These are phyloP conservation scores for Ibidorhyncha struthersii DNA, from an alignment of 2,113 vertebrate genomes.

Conservation along the genomic window DNA sequence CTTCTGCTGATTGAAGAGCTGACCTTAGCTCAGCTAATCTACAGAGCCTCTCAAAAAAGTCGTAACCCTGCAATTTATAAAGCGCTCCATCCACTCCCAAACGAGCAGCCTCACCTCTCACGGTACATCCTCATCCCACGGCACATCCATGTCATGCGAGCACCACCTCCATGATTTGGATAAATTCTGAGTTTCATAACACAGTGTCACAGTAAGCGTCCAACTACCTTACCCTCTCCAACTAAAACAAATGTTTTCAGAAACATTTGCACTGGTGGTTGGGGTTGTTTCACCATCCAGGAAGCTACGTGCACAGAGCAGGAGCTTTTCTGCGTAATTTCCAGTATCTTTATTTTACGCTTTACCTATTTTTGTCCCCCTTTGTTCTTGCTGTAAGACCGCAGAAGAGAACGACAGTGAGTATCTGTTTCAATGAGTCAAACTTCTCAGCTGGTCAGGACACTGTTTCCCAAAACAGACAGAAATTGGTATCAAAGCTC, in stretches of 20 bases:
- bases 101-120: neutral
- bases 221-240: neutral
- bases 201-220: rapidly evolving
- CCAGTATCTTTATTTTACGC: neutral
- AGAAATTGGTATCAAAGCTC: neutral
- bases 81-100: neutral
- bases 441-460: neutral
- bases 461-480: neutral
- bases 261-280: neutral
- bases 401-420: neutral
- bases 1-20: neutral
- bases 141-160: neutral
- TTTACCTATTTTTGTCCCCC: neutral
- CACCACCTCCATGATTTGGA: neutral
- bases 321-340: neutral
- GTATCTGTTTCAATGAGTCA: neutral
- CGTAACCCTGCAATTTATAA: neutral
- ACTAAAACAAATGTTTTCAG: neutral
- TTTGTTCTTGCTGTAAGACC: neutral
- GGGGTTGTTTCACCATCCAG: neutral
- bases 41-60: neutral
- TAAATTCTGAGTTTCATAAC: neutral
- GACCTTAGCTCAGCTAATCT: neutral
- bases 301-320: neutral
- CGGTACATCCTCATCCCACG: neutral